Evolutionary conservation across 2,797 vertebrate species (phyloP).

Genomic region (Lepidocolaptes lacrymiger): DNA sequence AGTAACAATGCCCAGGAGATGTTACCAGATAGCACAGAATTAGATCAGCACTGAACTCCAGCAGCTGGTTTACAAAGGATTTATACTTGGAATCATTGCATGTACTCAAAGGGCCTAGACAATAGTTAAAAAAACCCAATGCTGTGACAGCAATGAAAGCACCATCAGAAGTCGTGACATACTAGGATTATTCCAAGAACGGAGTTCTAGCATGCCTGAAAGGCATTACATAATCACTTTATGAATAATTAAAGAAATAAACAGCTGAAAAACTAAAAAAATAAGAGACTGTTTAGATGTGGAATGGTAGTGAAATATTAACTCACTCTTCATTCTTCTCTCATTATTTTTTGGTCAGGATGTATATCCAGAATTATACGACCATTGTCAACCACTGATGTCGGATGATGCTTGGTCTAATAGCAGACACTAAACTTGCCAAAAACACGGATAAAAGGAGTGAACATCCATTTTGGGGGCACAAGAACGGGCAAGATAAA

Average conservation of each 20-base stretch:
- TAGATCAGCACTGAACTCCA: conserved; percentile 9
- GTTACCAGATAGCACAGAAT: not conserved
- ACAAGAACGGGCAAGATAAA: not conserved
- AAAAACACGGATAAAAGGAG: not conserved
- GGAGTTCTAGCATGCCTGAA: not conserved
- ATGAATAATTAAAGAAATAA: conserved; percentile 22
- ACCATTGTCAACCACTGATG: not conserved
- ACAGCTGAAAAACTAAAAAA: not conserved
- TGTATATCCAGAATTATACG: not conserved
- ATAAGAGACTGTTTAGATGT: not conserved
- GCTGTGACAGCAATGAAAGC: not conserved
- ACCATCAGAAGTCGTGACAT: not conserved
- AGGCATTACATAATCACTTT: conserved; percentile 9
- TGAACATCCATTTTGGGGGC: not conserved
- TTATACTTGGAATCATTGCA: not conserved
- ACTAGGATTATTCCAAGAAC: not conserved
- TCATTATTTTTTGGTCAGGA: not conserved
- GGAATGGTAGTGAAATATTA: not conserved
- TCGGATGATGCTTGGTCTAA: not conserved
- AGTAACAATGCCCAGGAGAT: not conserved
- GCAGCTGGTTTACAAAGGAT: not conserved
- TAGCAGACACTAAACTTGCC: not conserved
- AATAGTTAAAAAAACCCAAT: not conserved
- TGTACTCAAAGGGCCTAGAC: not conserved
- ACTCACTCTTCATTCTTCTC: not conserved